Conservation (phyloP, 2,888 invertebrate species). For the Drosophila paracracens region DNA sequence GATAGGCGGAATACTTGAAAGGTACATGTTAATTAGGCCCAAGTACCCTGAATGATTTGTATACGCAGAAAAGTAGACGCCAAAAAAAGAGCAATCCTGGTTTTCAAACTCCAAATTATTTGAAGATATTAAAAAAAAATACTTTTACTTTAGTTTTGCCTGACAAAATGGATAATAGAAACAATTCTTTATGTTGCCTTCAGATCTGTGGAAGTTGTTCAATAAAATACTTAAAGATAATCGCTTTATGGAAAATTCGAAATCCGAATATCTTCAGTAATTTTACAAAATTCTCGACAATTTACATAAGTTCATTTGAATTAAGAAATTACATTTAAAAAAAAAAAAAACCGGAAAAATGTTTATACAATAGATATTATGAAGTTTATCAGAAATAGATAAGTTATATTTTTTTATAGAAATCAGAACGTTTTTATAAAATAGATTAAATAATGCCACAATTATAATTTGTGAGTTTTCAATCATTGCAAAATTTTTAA, state of each 20-base stretch:
- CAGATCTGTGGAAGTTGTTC: neutral
- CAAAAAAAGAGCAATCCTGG: neutral
- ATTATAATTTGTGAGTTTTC: neutral
- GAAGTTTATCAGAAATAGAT: neutral
- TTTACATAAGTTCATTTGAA: neutral
- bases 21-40: constrained; percentile 8
- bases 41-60: constrained; percentile 19
- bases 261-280: neutral
- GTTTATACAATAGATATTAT: neutral
- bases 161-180: neutral
- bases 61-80: constrained; percentile 11
- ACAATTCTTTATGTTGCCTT: neutral
- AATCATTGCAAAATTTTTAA: neutral
- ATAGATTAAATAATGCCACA: neutral
- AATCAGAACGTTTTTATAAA: neutral
- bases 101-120: neutral
- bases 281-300: neutral
- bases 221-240: neutral
- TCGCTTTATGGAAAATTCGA: neutral
- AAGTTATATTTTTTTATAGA: neutral
- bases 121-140: neutral
- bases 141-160: neutral
- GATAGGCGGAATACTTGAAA: constrained; percentile 19
- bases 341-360: neutral
- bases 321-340: neutral